Evolutionary conservation across 2,113 vertebrate genomes (phyloP).

Genomic region (Indicator maculatus): DNA sequence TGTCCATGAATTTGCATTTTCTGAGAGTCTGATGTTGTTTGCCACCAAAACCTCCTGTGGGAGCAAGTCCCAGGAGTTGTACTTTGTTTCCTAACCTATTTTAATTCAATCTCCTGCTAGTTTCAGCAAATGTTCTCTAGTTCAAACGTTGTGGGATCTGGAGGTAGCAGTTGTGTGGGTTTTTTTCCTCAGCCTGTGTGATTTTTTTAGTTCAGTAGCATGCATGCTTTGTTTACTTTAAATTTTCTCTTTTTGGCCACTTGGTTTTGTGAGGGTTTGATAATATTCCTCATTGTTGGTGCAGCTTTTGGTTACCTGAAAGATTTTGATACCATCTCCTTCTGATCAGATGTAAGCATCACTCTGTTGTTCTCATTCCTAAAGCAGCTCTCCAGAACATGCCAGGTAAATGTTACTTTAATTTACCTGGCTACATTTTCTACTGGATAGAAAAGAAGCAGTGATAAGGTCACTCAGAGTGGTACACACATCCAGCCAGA

Average conservation of each 20-base stretch:
- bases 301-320: background rate
- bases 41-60: background rate
- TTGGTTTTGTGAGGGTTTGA: background rate
- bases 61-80: background rate
- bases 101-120: background rate
- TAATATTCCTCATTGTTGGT: background rate
- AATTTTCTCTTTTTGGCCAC: background rate
- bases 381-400: background rate
- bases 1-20: background rate
- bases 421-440: background rate
- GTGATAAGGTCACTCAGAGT: background rate
- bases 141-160: background rate
- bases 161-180: background rate
- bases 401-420: background rate
- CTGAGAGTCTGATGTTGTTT: background rate
- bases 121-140: background rate
- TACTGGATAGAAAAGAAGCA: background rate
- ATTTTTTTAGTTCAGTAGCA: background rate
- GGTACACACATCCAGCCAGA: background rate
- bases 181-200: background rate
- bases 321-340: background rate
- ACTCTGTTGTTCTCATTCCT: background rate
- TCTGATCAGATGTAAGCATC: no score
- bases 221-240: background rate
- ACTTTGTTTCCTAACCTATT: background rate